These are phyloP conservation scores for Istiophorus platypterus DNA, from an alignment of 2,113 vertebrate genomes.

Conservation along the genomic window DNA sequence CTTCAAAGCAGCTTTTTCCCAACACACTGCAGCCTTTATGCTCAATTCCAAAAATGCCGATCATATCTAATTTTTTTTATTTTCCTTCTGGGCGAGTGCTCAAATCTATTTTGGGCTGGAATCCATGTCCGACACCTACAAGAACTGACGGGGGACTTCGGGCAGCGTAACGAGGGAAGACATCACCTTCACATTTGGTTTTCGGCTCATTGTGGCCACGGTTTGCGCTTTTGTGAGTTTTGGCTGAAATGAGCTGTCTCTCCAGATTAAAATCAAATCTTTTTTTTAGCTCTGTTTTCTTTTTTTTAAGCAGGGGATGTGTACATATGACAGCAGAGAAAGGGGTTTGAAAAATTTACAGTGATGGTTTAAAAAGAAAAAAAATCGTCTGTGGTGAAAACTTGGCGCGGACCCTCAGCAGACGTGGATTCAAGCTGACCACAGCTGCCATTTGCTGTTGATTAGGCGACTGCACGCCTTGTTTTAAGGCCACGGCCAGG, in stretches of 20 bases:
- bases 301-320: not conserved
- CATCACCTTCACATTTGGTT: constrained; percentile 12
- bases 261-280: not conserved
- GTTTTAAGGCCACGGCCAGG: not conserved
- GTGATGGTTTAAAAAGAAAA: not conserved
- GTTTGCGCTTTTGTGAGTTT: not conserved
- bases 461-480: not conserved
- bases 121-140: constrained; percentile 38
- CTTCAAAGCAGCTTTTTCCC: constrained; percentile 41
- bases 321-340: not conserved
- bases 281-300: not conserved
- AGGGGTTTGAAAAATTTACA: not conserved
- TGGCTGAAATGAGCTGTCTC: not conserved
- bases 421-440: not conserved
- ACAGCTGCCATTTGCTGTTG: not conserved
- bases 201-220: not conserved
- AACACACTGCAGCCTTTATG: constrained; percentile 49
- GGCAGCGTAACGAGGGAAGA: not conserved
- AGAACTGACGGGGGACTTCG: not conserved
- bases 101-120: constrained; percentile 35
- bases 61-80: constrained; percentile 44
- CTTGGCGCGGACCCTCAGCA: not conserved
- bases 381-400: not conserved
- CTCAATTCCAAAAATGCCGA: constrained; percentile 53
- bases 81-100: constrained; percentile 34